Conservation (phyloP, 64 coral and sea anemone genomes). For the Pocillopora verrucosa region DNA sequence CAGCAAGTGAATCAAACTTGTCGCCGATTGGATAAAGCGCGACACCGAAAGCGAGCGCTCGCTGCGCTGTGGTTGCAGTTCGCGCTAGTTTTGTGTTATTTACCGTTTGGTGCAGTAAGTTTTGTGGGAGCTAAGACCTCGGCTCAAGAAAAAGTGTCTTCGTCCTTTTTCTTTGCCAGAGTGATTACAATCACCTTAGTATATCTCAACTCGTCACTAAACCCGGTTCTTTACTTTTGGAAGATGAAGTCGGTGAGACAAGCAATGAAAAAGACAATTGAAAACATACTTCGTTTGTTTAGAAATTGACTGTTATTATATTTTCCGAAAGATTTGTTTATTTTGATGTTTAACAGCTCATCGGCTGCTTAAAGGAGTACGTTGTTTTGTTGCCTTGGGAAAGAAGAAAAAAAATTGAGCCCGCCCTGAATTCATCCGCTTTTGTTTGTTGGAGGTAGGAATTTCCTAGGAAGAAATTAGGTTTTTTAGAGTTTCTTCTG, state of each 20-base stretch:
- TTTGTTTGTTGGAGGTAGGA: too few species aligned
- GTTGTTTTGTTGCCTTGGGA: too few species aligned
- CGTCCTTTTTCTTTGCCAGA: background rate
- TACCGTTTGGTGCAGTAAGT: background rate
- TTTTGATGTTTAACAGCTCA: too few species aligned
- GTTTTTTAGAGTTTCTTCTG: too few species aligned
- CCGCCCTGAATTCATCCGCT: too few species aligned
- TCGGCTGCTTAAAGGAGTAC: too few species aligned
- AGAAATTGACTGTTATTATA: background rate
- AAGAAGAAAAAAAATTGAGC: too few species aligned
- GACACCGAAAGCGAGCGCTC: background rate
- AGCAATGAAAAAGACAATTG: background rate
- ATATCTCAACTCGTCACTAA: background rate
- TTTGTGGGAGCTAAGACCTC: background rate
- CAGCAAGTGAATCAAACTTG: background rate
- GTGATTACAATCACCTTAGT: background rate
- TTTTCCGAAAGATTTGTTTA: too few species aligned
- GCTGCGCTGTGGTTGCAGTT: background rate
- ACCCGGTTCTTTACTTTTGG: background rate
- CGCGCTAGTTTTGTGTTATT: background rate
- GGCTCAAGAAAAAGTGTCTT: background rate
- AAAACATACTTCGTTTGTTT: background rate
- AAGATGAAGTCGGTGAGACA: background rate
- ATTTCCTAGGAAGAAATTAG: too few species aligned
- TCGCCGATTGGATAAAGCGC: background rate